Conservation (phyloP, 1,140 invertebrate species). For the Calosoma granatense region DNA sequence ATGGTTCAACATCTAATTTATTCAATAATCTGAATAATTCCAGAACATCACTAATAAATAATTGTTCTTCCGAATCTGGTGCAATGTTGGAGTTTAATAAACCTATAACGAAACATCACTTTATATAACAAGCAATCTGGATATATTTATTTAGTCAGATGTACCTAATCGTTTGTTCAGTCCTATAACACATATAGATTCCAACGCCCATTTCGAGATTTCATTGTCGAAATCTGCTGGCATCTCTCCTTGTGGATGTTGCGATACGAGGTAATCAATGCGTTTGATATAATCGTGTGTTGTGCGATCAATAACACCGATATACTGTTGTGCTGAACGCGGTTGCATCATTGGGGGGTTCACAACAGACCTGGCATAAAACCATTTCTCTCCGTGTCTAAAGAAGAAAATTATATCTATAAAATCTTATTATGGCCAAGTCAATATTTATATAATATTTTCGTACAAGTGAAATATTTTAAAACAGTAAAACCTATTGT, state of each 20-base stretch:
- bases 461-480: background rate
- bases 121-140: background rate
- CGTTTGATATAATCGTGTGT: conserved; percentile 39
- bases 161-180: conserved; percentile 50
- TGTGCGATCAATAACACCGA: conserved; percentile 38
- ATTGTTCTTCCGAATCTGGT: conserved; percentile 41
- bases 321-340: conserved; percentile 37
- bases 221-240: conserved; percentile 47
- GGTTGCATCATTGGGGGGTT: conserved; percentile 47
- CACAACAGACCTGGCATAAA: conserved; percentile 39
- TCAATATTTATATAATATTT: conserved; percentile 3
- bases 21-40: conserved; percentile 47
- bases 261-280: conserved; percentile 40
- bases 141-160: background rate
- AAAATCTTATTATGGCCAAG: conserved; percentile 1
- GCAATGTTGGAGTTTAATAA: conserved; percentile 42
- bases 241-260: conserved; percentile 38
- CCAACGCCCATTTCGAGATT: conserved; percentile 56
- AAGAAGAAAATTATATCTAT: conserved; percentile 8
- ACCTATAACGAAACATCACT: conserved; percentile 17
- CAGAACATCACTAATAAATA: conserved; percentile 48
- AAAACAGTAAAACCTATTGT: background rate
- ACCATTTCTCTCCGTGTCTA: conserved; percentile 45
- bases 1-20: conserved; percentile 49
- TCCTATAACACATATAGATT: conserved; percentile 56